Base-by-base conservation (phyloP, 2,113 vertebrate species). In the Gadus chalcogrammus region DNA sequence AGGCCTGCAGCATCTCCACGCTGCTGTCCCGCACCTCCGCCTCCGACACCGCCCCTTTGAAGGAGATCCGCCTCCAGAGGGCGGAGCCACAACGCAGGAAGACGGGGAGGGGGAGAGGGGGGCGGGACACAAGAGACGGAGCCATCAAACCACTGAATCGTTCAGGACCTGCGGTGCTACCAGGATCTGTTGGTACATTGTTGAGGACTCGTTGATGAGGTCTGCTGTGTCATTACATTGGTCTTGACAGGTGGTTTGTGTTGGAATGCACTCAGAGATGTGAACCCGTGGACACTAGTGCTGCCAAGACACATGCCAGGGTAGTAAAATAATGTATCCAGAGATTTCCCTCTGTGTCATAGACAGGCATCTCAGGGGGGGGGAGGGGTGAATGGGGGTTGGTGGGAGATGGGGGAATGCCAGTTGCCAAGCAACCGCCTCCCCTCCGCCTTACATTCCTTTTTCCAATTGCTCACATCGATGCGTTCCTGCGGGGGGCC, bases 11-110 rank as follows among this genome's bases (percentile, higher is more conserved):
- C 82, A 95, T 89, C 77, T 93, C 95, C 86, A 96, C 88, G 69
- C 96, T 98, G 92, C 90, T 94, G 71, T 97, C 95, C 65, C 80
- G 80, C 67, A 95, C 90, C 58, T 91, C 94, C 0, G 89, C 91
- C 83, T 97, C 94, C 0, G 93, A 94, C 71, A 92, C 79, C 0
- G 90, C 79, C 0, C 93, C 94, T 81, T 96, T 96, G 83, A 97
- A 95, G 28, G 94, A 96, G 75, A 97, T 95, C 8, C 94, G 92
- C 86, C 96, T 97, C 74, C 13, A 35, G 61, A 60, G 38, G 74
- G n/a, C 76, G 52, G 81, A n/a, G 75, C 42, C 20, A 68, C 20
- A 73, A 7, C 56, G 9, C 24, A 27, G 60, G 20, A 78, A 64
- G 38, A 20, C 27, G 42, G 15, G 28, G 53, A 15, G 1, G 55